These are phyloP conservation scores for Carollia perspicillata DNA, from an alignment of 2,113 vertebrate genomes.

Conservation along the genomic window DNA sequence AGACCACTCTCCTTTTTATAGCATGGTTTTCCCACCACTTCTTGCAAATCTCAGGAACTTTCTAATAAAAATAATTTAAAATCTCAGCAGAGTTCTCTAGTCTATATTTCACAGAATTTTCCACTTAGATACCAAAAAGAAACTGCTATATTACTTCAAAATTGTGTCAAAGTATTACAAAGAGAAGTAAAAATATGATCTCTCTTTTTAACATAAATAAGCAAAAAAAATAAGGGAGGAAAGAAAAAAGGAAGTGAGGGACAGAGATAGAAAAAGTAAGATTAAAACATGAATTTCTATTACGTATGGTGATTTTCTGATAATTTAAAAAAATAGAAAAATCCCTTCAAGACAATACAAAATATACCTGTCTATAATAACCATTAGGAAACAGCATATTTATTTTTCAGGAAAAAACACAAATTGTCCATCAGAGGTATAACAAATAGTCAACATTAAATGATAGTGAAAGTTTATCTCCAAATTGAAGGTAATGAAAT, in stretches of 20 bases:
- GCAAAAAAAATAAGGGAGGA: background rate
- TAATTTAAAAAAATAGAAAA: background rate
- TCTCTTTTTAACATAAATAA: slow-evolving; percentile 20
- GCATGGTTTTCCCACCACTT: background rate
- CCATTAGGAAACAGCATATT: background rate
- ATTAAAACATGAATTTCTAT: background rate
- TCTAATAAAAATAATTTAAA: background rate
- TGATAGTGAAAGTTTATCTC: background rate
- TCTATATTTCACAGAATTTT: background rate
- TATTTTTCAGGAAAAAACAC: background rate
- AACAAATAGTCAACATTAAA: background rate
- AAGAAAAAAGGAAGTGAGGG: too few species aligned
- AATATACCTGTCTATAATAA: background rate
- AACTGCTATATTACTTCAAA: background rate
- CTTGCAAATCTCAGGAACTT: background rate
- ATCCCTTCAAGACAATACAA: background rate
- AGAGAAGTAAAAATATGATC: background rate
- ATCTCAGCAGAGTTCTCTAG: background rate
- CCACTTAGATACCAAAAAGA: background rate
- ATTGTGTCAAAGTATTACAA: background rate
- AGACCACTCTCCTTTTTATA: background rate
- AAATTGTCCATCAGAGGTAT: background rate
- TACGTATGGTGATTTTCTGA: background rate
- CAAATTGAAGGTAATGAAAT: background rate
- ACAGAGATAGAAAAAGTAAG: background rate